phyloP scores from a whole-genome alignment of 2,888 invertebrate genomes.

The Eubasilissa splendida region DNA sequence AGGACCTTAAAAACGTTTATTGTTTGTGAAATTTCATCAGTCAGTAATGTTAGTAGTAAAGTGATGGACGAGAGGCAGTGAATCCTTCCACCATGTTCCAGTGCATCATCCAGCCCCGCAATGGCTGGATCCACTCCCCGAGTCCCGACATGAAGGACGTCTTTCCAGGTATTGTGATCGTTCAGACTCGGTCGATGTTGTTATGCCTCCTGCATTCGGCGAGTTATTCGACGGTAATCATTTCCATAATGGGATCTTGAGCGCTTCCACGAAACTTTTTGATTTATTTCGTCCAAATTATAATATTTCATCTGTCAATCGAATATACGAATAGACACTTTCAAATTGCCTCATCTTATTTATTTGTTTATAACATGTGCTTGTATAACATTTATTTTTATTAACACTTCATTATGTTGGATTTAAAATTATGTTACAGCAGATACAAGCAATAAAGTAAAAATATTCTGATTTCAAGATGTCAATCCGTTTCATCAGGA shows the following conservation, averaged over 20 bases:
- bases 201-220: background rate
- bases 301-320: constrained; percentile 3
- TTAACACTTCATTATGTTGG: too few relatives aligned
- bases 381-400: too few relatives aligned
- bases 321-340: background rate
- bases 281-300: background rate
- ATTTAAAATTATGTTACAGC: too few relatives aligned
- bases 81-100: constrained; percentile 77
- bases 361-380: too few relatives aligned
- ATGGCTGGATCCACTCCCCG: constrained; percentile 82
- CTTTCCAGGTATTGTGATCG: constrained; percentile 76
- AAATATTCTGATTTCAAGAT: too few relatives aligned
- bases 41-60: constrained; percentile 26
- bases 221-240: background rate
- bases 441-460: too few relatives aligned
- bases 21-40: constrained; percentile 7
- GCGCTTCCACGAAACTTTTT: constrained; percentile 1
- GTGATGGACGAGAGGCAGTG: constrained; percentile 40
- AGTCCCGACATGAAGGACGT: constrained; percentile 81
- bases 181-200: background rate
- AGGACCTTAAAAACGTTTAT: background rate
- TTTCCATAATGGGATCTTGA: constrained; percentile 8
- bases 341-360: background rate
- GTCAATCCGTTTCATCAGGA: too few relatives aligned
- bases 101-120: constrained; percentile 86